phyloP scores from a whole-genome alignment of 2,888 invertebrate genomes.

The Isotomurus palustris region DNA sequence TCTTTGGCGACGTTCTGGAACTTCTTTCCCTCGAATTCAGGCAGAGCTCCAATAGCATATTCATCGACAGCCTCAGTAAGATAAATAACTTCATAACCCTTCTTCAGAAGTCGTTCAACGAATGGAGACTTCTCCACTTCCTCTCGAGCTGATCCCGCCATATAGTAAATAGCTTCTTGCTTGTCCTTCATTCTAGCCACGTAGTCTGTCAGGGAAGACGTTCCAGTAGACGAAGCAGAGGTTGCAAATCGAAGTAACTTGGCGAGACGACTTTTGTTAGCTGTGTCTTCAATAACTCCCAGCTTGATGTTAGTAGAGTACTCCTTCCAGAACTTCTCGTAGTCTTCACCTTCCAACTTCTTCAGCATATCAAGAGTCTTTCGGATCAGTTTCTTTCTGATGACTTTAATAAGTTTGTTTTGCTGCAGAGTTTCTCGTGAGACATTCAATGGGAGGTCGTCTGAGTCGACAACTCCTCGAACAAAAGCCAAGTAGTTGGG shows the following conservation, averaged over 20 bases:
- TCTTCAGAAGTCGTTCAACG: constrained; percentile 85
- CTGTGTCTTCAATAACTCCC: constrained; percentile 95
- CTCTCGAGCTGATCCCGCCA: constrained; percentile 79
- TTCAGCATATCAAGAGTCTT: constrained; percentile 98
- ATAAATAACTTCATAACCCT: constrained; percentile 92
- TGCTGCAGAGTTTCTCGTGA: constrained; percentile 97
- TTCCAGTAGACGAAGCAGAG: constrained; percentile 59
- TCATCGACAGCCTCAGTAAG: constrained; percentile 97
- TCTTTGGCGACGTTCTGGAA: constrained; percentile 99
- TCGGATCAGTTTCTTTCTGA: constrained; percentile 58
- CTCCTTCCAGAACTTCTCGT: constrained; percentile 96
- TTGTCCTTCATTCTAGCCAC: constrained; percentile 90
- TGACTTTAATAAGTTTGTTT: constrained; percentile 86
- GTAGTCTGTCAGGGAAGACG: constrained; percentile 78
- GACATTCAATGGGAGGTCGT: constrained; percentile 96
- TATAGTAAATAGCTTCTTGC: constrained; percentile 93
- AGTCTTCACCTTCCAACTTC: constrained; percentile 84
- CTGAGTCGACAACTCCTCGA: constrained; percentile 95
- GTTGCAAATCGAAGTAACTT: constrained; percentile 89
- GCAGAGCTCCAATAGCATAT: constrained; percentile 90
- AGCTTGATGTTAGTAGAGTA: constrained; percentile 93
- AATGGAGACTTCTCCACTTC: constrained; percentile 87
- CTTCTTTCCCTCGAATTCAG: constrained; percentile 97
- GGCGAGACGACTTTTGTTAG: constrained; percentile 90
- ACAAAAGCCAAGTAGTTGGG: constrained; percentile 95